phyloP scores from a whole-genome alignment of 2,797 vertebrate species.

The Fundulus diaphanus region DNA sequence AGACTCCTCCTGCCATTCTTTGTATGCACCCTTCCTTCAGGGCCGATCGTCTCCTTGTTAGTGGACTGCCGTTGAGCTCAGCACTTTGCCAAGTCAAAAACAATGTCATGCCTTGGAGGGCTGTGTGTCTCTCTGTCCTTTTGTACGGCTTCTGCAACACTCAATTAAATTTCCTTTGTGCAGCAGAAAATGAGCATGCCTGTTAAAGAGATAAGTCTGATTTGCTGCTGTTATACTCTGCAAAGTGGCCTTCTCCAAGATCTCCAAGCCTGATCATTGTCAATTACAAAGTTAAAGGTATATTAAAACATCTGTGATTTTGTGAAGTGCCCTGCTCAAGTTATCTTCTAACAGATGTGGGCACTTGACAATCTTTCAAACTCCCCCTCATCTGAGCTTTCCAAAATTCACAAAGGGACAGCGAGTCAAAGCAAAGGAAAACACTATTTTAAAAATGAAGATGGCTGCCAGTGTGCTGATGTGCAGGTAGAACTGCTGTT shows the following conservation, averaged over 20 bases:
- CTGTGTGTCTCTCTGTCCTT: conserved; percentile 67
- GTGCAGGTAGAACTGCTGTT: conserved; percentile 1
- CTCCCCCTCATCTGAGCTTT: neutral
- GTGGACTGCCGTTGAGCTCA: conserved; percentile 79
- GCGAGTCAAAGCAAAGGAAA: neutral
- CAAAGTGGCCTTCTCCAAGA: conserved; percentile 2
- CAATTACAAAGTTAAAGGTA: neutral
- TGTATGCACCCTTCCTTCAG: conserved; percentile 67
- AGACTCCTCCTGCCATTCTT: conserved; percentile 65
- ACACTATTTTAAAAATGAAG: neutral
- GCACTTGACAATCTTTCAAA: conserved; percentile 1
- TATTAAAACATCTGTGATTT: neutral
- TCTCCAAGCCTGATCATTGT: too few relatives aligned
- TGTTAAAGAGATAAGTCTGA: conserved; percentile 24
- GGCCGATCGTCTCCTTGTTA: conserved; percentile 75
- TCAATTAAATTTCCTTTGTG: conserved; percentile 67
- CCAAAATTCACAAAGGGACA: conserved; percentile 9
- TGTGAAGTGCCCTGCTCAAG: neutral
- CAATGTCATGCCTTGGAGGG: conserved; percentile 77
- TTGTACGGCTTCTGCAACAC: conserved; percentile 58
- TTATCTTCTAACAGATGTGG: neutral
- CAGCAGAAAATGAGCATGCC: conserved; percentile 53
- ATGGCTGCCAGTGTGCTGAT: conserved; percentile 2
- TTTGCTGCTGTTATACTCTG: neutral
- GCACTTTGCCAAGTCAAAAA: conserved; percentile 82